These are phyloP conservation scores for Eupleurogrammus muticus DNA, from an alignment of 2,797 vertebrate genomes.

Conservation along the genomic window DNA sequence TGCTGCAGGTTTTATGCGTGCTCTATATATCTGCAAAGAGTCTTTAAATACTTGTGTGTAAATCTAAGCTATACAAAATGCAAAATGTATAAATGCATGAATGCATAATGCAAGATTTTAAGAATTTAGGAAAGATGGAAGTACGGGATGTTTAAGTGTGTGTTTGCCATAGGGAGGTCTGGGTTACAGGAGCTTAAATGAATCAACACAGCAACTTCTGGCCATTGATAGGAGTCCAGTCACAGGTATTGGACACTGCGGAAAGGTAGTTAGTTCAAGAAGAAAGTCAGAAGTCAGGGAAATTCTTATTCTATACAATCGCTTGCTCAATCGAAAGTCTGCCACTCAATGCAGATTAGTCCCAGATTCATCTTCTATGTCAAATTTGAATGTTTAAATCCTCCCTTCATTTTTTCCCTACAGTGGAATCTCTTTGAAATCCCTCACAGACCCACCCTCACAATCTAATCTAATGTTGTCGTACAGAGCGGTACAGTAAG, in stretches of 20 bases:
- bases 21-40: background rate
- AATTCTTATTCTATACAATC: constrained; percentile 65
- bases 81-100: constrained; percentile 9
- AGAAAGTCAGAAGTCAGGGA: constrained; percentile 78
- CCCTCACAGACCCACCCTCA: background rate
- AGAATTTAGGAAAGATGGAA: constrained; percentile 20
- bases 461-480: background rate
- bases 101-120: background rate
- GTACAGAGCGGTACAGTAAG: background rate
- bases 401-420: background rate
- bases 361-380: constrained; percentile 11
- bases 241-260: constrained; percentile 79
- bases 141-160: constrained; percentile 6
- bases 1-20: constrained; percentile 12
- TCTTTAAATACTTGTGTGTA: background rate
- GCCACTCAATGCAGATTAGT: constrained; percentile 27
- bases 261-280: constrained; percentile 84
- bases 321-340: constrained; percentile 9
- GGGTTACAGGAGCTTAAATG: constrained; percentile 46
- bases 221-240: constrained; percentile 76
- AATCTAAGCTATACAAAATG: background rate
- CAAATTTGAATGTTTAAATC: constrained; percentile 7
- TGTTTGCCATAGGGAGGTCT: constrained; percentile 22
- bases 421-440: background rate
- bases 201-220: constrained; percentile 61